Evolutionary conservation across 30 jellyfish, hydroid and myxozoan species (phyloP).

Genomic region (Mastigias papua): DNA sequence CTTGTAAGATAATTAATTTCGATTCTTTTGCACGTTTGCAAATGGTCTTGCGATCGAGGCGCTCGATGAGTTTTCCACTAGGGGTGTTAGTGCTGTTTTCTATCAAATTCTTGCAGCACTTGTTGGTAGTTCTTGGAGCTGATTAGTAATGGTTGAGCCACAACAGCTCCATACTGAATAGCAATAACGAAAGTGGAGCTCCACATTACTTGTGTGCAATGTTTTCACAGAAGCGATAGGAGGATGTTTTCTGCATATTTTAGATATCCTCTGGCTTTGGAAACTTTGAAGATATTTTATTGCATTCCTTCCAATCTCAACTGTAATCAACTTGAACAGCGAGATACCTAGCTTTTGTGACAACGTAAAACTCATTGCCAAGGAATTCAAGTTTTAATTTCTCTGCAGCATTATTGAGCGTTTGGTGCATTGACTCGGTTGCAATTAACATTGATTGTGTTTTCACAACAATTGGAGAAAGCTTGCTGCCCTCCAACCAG

Average conservation of each 20-base stretch:
- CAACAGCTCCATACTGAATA: too few species aligned
- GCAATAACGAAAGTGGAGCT: too few species aligned
- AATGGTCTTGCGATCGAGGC: too few species aligned
- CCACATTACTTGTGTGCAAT: too few species aligned
- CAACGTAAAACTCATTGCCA: conserved; percentile 5
- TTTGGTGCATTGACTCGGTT: neutral
- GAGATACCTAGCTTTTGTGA: neutral
- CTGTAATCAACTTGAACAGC: neutral
- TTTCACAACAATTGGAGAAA: conserved; percentile 48
- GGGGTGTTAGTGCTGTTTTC: too few species aligned
- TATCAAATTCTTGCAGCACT: too few species aligned
- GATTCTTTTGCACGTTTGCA: too few species aligned
- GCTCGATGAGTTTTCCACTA: too few species aligned
- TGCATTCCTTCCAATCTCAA: neutral
- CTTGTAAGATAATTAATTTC: too few species aligned
- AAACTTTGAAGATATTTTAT: neutral
- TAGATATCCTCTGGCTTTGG: neutral
- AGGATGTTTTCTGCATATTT: neutral
- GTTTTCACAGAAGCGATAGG: neutral
- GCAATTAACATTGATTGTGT: conserved; percentile 15
- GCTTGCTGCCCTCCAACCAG: conserved; percentile 51
- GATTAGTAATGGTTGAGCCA: too few species aligned
- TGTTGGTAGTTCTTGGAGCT: too few species aligned
- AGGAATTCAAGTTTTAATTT: conserved; percentile 1
- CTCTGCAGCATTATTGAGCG: neutral